Evolutionary conservation across 2,888 invertebrate genomes (phyloP).

Genomic region (Phorcus lineatus): DNA sequence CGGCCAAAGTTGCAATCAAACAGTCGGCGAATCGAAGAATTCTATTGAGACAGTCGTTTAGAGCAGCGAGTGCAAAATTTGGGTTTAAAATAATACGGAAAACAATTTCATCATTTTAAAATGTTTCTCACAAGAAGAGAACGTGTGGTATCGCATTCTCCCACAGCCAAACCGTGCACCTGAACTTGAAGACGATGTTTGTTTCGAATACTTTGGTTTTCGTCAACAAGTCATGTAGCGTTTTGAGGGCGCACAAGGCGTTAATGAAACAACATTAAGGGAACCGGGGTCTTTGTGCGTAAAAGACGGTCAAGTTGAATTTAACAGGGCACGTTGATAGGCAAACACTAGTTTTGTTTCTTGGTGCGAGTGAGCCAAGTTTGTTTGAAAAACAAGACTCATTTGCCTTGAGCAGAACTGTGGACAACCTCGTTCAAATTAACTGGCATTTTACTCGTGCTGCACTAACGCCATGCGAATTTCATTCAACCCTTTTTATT

Average conservation of each 20-base stretch:
- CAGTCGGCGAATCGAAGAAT: too few relatives aligned
- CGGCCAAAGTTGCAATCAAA: too few relatives aligned
- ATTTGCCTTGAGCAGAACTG: background rate
- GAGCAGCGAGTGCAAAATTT: background rate
- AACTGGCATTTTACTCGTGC: background rate
- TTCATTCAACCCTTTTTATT: too few relatives aligned
- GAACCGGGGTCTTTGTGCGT: background rate
- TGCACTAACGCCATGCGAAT: too few relatives aligned
- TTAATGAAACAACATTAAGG: background rate
- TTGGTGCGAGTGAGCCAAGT: background rate
- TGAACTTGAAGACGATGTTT: background rate
- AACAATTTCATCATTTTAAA: background rate
- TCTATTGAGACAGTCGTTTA: too few relatives aligned
- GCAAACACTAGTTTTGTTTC: background rate
- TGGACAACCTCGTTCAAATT: background rate
- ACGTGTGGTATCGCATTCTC: background rate
- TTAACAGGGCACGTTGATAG: background rate
- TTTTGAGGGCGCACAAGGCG: background rate
- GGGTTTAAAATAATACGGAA: conserved; percentile 1
- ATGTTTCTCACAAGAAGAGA: background rate
- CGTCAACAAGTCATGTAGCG: background rate
- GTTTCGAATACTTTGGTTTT: background rate
- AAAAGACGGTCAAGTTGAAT: background rate
- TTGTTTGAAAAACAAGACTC: background rate
- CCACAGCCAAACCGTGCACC: background rate